These are phyloP conservation scores for Bothrops jararaca DNA, from an alignment of 2,113 vertebrate species.

Conservation along the genomic window DNA sequence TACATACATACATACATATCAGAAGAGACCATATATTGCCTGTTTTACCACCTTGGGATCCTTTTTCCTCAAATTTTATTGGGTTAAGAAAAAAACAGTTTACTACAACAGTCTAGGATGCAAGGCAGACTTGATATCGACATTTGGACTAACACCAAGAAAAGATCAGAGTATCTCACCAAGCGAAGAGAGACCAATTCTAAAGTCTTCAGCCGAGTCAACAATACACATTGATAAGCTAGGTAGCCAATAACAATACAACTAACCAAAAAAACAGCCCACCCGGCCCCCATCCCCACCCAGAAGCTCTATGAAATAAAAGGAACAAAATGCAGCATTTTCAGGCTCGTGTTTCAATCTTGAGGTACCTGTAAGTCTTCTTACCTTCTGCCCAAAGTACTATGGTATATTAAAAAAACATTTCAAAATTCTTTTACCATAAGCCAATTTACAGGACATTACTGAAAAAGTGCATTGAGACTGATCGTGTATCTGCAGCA, in stretches of 20 bases:
- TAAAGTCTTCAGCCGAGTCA: conserved; percentile 53
- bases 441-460: conserved; percentile 73
- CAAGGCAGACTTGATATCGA: conserved; percentile 50
- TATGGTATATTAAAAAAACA: conserved; percentile 77
- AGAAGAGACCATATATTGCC: conserved; percentile 47
- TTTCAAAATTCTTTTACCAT: conserved; percentile 73
- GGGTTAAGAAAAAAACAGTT: not conserved
- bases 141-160: conserved; percentile 32
- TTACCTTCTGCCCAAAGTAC: conserved; percentile 84
- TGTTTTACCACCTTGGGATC: conserved; percentile 43
- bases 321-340: conserved; percentile 95
- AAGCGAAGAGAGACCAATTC: conserved; percentile 43
- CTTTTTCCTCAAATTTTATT: conserved; percentile 41
- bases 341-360: conserved; percentile 84
- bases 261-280: conserved; percentile 51
- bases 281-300: conserved; percentile 51
- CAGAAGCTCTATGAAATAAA: conserved; percentile 72
- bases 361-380: conserved; percentile 95
- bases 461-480: conserved; percentile 97
- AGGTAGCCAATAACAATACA: conserved; percentile 51
- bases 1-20: not conserved
- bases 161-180: conserved; percentile 40
- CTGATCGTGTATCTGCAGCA: conserved; percentile 91
- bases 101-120: not conserved
- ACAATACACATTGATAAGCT: conserved; percentile 60